Evolutionary conservation across 2,888 invertebrate genomes (phyloP), one percentile per base, ranked within the genome.

Genomic region (Gymnocheta viridis): DNA sequence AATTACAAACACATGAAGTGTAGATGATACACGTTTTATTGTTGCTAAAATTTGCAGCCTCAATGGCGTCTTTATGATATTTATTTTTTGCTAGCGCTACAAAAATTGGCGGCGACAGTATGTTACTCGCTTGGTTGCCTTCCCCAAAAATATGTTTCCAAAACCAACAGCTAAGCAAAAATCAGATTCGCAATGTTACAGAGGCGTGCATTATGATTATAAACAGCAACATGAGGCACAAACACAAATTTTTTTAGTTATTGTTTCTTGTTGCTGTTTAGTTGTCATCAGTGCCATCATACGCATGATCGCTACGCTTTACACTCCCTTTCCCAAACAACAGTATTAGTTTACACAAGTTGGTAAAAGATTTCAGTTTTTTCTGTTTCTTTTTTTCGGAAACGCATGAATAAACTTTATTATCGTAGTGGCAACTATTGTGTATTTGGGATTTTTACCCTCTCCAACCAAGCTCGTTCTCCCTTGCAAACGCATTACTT

Each of bases 141-240:
- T 66, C 76, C 77, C 77, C 54, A 29, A 60, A 72, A 24, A 32
- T 12, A 70, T 22, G 27, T 58, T 17, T 17, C 6, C 56, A 58
- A 67, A 66, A 56, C 12, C 38, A 35, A 32, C 54, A 49, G 60
- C 22, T 10, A 58, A 64, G 32, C 10, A 19, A 64, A 85, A 81
- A 74, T 64, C 70, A 60, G 77, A 77, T 77, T 69, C 73, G 41
- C 49, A 35, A 80, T 69, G 67, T 72, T 80, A 84, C 83, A 85
- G 84, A 87, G 86, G 85, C 87, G 86, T 87, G 82, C 86, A 81
- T 86, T 86, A 85, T 86, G 86, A 82, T 79, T 79, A 86, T 81
- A 82, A 67, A 35, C 78, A 74, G 77, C 66, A 67, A 66, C 85
- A 86, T 85, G 85, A 64, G 62, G 54, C 85, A 78, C 54, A 74